Conservation (phyloP, 1,140 invertebrate species). For the Scaptodrosophila lebanonensis region DNA sequence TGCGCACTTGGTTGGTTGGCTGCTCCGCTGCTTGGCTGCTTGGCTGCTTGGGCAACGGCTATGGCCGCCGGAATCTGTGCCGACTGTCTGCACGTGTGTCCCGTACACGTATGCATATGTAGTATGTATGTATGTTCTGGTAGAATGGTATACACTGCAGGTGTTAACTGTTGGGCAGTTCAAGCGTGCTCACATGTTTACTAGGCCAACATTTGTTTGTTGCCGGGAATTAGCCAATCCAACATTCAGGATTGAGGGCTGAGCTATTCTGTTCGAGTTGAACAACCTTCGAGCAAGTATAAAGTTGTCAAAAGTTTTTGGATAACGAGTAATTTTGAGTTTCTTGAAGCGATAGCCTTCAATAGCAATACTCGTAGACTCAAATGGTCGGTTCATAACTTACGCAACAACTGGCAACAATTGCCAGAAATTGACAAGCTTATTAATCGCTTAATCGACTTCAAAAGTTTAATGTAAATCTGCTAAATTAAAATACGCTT, state of each 20-base stretch:
- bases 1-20: slow-evolving; percentile 38
- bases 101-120: no score
- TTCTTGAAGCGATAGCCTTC: slow-evolving; percentile 42
- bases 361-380: slow-evolving; percentile 32
- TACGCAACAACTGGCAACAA: slow-evolving; percentile 60
- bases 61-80: slow-evolving; percentile 54
- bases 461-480: slow-evolving; percentile 68
- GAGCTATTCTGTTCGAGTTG: no score
- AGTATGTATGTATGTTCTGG: no score
- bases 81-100: slow-evolving; percentile 1
- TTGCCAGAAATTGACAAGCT: slow-evolving; percentile 74
- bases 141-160: slow-evolving; percentile 24
- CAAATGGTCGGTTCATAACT: slow-evolving; percentile 60
- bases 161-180: slow-evolving; percentile 48
- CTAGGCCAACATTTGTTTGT: not conserved
- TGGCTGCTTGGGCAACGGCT: slow-evolving; percentile 11
- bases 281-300: not conserved
- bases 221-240: slow-evolving; percentile 11
- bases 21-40: not conserved
- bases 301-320: slow-evolving; percentile 17
- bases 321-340: slow-evolving; percentile 60
- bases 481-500: slow-evolving; percentile 56
- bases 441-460: slow-evolving; percentile 74
- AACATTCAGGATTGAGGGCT: no score
- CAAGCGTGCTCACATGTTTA: slow-evolving; percentile 6